A percentile compares a stretch with the other conserved stretches of the same genome.
Conservation (phyloP, 2,113 vertebrate species). For the Gallinago media region DNA sequence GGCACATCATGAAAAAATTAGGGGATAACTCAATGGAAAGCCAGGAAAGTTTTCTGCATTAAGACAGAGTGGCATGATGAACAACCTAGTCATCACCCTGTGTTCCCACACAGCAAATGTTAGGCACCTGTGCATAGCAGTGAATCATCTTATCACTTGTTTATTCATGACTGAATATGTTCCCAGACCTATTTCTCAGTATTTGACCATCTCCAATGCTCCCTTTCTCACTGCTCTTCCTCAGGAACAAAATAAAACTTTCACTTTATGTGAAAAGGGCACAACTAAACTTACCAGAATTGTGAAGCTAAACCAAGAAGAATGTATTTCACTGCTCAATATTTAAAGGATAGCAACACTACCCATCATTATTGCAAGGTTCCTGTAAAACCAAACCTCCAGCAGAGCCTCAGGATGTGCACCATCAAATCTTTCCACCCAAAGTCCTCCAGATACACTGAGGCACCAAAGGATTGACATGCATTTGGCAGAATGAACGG, state of each 20-base stretch:
- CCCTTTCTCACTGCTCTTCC: background rate
- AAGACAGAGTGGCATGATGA: conserved; percentile 35
- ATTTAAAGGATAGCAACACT: rapidly evolving
- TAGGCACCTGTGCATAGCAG: conserved; percentile 52
- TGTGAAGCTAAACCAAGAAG: background rate
- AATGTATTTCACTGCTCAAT: background rate
- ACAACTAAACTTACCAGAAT: background rate
- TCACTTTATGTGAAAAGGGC: background rate
- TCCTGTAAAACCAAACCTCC: background rate
- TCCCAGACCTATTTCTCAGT: background rate
- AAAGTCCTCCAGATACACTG: rapidly evolving
- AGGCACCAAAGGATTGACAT: background rate
- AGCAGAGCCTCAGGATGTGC: background rate
- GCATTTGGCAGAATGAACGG: background rate
- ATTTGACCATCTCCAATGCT: background rate
- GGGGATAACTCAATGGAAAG: background rate
- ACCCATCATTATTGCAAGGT: background rate
- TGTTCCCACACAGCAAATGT: conserved; percentile 60
- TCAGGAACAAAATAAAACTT: background rate
- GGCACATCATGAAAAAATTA: conserved; percentile 20
- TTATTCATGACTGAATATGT: conserved; percentile 20
- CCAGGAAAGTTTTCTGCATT: conserved; percentile 8
- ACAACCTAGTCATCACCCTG: conserved; percentile 35
- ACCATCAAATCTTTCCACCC: background rate
- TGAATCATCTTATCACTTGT: conserved; percentile 42